Base-by-base conservation (phyloP, 2,797 vertebrate genomes). In the Gymnoscopelus braueri region DNA sequence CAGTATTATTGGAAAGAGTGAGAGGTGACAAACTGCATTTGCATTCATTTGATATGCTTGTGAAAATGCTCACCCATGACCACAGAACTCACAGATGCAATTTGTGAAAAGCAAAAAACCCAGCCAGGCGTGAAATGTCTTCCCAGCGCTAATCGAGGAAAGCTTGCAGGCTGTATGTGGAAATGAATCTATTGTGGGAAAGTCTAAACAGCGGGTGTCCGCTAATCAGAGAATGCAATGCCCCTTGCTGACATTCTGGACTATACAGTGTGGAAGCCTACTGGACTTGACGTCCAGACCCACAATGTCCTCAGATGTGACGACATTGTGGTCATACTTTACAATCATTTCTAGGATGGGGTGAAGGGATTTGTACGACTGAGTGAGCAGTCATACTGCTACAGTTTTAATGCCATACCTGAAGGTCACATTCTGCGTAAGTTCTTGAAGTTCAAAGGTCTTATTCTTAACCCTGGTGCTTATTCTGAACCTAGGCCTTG, bases 41-140 rank as follows among this genome's bases (percentile, higher is more conserved):
- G 63, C 67, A 66, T 73, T 70, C 11, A 77, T 82, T 85, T 64
- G 65, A 86, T 68, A 68, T 49, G 58, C 72, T 81, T 77, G 74
- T 80, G 72, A 77, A 77, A 72, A 70, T 48, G 55, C 65, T 80
- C 69, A 79, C 51, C 76, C 74, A 49, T 77, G 76, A 81, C 61
- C 74, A 77, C 61, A 71, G 85, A 84, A 85, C 39, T 80, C 72
- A 72, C 69, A 81, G 84, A 81, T 74, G 59, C 72, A 75, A 77
- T 87, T 73, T 77, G 77, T 80, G 70, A 83, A 82, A 82, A 68
- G 72, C 64, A 64, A 74, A 47, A 74, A 50, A 44, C 39, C 49
- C 50, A 26, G 47, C 54, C 81, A 61, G 54, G 74, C 72, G 50
- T 75, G 67, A 82, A 82, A 82, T 79, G 72, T 63, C 54, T 74